phyloP scores from a whole-genome alignment of 2,888 invertebrate species.

The Scrobipalpa costella region DNA sequence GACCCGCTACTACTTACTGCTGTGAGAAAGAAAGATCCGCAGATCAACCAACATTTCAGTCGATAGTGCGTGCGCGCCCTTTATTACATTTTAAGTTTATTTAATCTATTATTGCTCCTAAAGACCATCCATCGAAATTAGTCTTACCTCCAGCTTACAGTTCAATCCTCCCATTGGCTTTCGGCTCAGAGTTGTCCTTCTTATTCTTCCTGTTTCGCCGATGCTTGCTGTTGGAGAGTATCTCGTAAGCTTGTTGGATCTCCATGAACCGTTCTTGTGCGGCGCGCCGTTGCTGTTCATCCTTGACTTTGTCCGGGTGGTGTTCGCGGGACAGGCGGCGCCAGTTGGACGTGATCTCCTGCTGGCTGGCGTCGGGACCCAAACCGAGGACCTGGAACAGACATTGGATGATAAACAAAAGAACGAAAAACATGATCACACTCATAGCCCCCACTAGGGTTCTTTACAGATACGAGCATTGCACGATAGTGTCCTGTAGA shows the following conservation, averaged over 20 bases:
- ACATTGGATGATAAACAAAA: not conserved
- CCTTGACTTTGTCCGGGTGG: constrained; percentile 96
- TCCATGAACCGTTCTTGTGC: constrained; percentile 96
- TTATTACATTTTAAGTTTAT: too few relatives aligned
- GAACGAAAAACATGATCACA: too few relatives aligned
- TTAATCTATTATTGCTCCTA: too few relatives aligned
- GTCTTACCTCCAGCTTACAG: constrained; percentile 24
- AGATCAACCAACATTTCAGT: too few relatives aligned
- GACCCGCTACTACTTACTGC: too few relatives aligned
- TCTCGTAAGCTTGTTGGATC: constrained; percentile 95
- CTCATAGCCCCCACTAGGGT: too few relatives aligned
- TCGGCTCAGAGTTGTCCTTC: constrained; percentile 80
- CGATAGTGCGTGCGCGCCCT: too few relatives aligned
- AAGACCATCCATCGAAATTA: too few relatives aligned
- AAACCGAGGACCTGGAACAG: constrained; percentile 85
- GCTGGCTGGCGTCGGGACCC: constrained; percentile 89
- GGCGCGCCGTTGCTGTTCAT: constrained; percentile 82
- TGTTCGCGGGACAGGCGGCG: constrained; percentile 90
- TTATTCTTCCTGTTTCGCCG: constrained; percentile 88
- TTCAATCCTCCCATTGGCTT: constrained; percentile 29
- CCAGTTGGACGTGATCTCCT: constrained; percentile 92
- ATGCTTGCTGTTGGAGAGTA: constrained; percentile 90
- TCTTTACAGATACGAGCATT: too few relatives aligned
- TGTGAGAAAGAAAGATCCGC: too few relatives aligned
- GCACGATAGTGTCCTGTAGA: too few relatives aligned